Evolutionary conservation across 2,113 vertebrate species (phyloP).

Genomic region (Tachuris rubrigastra): DNA sequence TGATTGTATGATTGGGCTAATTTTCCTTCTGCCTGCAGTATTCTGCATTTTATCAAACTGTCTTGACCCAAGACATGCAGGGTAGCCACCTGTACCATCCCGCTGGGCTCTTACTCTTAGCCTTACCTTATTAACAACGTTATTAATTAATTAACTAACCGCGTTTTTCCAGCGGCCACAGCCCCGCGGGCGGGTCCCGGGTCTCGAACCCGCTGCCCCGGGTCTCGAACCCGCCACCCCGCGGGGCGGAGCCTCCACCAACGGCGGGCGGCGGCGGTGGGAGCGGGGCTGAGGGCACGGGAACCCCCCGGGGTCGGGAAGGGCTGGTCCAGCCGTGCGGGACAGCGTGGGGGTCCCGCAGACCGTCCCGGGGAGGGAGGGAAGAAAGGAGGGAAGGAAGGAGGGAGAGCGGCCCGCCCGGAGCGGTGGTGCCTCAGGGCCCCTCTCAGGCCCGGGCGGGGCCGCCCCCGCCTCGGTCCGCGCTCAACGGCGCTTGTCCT

Average conservation of each 20-base stretch:
- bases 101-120: rapidly evolving
- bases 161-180: rapidly evolving
- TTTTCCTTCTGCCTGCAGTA: neutral
- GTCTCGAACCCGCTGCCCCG: neutral
- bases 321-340: neutral
- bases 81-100: neutral
- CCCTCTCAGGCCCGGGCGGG: neutral
- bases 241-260: neutral
- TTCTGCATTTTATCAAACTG: neutral
- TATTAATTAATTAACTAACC: neutral
- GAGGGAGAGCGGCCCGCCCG: neutral
- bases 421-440: neutral
- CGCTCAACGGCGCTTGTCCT: neutral
- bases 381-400: too few species aligned
- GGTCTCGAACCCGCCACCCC: rapidly evolving
- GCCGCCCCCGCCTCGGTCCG: neutral
- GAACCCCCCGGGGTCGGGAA: rapidly evolving
- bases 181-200: neutral
- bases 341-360: rapidly evolving
- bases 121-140: rapidly evolving
- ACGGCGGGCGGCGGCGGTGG: neutral
- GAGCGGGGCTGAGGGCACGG: neutral
- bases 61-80: neutral
- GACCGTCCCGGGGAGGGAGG: too few species aligned
- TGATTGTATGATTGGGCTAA: neutral